Conservation (phyloP, 2,797 vertebrate genomes). For the Syndactyla subalaris region DNA sequence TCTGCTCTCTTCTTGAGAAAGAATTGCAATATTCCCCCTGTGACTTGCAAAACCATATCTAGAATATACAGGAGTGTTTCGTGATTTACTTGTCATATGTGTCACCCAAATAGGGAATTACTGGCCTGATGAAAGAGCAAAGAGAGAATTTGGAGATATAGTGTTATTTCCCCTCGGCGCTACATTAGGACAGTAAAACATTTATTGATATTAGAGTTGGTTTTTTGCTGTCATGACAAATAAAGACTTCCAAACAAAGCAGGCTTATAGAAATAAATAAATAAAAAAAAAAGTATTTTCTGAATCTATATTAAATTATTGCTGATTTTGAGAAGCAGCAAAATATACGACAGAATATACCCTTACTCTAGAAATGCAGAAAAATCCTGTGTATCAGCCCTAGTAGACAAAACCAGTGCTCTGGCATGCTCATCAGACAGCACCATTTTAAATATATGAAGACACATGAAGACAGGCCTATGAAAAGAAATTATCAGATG, state of each 20-base stretch:
- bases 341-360: neutral
- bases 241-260: neutral
- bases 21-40: neutral
- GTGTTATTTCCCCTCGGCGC: neutral
- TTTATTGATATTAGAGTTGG: neutral
- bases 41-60: neutral
- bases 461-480: neutral
- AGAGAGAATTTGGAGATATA: neutral
- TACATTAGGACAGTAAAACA: neutral
- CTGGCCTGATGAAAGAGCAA: neutral
- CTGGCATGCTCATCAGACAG: neutral
- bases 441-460: conserved; percentile 18
- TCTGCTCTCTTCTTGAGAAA: neutral
- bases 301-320: neutral
- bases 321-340: neutral
- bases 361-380: neutral
- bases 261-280: neutral
- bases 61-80: neutral
- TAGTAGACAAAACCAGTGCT: neutral
- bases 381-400: neutral
- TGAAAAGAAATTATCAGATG: conserved; percentile 15
- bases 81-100: neutral
- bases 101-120: neutral
- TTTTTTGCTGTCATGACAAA: neutral
- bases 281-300: neutral